Conservation (phyloP, 2,888 invertebrate species). For the Ochropacha duplaris region DNA sequence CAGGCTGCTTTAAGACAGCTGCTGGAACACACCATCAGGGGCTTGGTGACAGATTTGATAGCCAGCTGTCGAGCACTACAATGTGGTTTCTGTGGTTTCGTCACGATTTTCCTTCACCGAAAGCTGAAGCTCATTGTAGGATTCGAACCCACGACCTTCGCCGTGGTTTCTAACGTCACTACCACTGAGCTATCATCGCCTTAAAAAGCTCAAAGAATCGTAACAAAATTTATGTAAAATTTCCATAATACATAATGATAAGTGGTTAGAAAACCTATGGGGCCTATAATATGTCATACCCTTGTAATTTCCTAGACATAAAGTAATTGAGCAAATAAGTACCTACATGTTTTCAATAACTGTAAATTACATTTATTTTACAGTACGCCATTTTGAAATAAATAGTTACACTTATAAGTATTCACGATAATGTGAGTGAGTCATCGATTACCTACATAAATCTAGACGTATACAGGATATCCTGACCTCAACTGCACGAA, state of each 20-base stretch:
- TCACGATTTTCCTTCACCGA: too few relatives aligned
- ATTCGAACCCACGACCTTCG: too few relatives aligned
- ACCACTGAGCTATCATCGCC: too few relatives aligned
- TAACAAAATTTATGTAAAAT: neutral
- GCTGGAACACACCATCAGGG: too few relatives aligned
- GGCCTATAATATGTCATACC: neutral
- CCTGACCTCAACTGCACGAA: slow-evolving; percentile 8
- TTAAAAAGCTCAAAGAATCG: too few relatives aligned
- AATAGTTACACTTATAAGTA: neutral
- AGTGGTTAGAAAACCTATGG: neutral
- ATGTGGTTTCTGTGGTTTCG: too few relatives aligned
- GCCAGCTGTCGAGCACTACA: too few relatives aligned
- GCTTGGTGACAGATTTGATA: too few relatives aligned
- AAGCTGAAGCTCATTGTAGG: too few relatives aligned
- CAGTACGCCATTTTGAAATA: neutral
- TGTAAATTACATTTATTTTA: neutral
- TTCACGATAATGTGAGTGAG: too few relatives aligned
- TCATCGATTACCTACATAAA: slow-evolving; percentile 1
- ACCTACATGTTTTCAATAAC: neutral
- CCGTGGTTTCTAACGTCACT: too few relatives aligned
- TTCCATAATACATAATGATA: neutral
- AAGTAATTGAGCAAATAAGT: neutral
- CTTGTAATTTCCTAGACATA: neutral
- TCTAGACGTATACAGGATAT: slow-evolving; percentile 3
- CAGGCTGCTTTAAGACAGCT: too few relatives aligned